A percentile compares a stretch with the other conserved stretches of the same genome.
Conservation (phyloP, 1,140 invertebrate genomes). For the Ips typographus region DNA sequence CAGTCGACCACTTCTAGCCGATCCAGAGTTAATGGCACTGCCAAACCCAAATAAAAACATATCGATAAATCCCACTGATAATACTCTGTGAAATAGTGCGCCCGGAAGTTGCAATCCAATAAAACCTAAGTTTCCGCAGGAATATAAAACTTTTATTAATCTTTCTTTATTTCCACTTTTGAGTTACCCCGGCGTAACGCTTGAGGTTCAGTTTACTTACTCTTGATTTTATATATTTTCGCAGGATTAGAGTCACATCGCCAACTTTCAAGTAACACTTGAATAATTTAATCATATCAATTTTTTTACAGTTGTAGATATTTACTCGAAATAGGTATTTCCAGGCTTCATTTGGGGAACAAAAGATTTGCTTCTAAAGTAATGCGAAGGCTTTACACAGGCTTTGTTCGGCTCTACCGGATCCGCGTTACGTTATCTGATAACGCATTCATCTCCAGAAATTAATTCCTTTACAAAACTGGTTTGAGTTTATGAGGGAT, state of each 20-base stretch:
- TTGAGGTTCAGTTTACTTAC: constrained; percentile 22
- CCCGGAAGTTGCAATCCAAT: constrained; percentile 16
- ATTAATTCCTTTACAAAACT: constrained; percentile 7
- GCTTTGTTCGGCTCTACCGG: constrained; percentile 2
- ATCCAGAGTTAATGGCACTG: too few species aligned
- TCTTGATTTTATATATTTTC: constrained; percentile 10
- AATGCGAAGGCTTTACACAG: not conserved
- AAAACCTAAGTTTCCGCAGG: constrained; percentile 17
- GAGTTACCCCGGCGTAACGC: not conserved
- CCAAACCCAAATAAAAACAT: constrained; percentile 13
- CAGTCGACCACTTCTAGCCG: too few species aligned
- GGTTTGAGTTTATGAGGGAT: too few species aligned
- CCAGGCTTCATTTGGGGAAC: not conserved
- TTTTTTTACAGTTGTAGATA: too few species aligned
- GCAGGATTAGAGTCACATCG: too few species aligned
- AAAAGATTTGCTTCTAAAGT: not conserved
- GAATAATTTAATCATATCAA: too few species aligned
- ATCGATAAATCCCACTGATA: constrained; percentile 16
- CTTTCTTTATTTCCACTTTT: constrained; percentile 20
- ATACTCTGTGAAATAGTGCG: constrained; percentile 21
- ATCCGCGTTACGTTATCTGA: not conserved
- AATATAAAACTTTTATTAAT: constrained; percentile 34
- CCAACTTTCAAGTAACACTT: too few species aligned
- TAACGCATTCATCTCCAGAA: constrained; percentile 5
- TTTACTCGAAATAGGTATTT: not conserved